Percentiles rank a stretch among this genome's conserved stretches.
Evolutionary conservation across 2,888 invertebrate species (phyloP).

Genomic region (Oligia fasciuncula): DNA sequence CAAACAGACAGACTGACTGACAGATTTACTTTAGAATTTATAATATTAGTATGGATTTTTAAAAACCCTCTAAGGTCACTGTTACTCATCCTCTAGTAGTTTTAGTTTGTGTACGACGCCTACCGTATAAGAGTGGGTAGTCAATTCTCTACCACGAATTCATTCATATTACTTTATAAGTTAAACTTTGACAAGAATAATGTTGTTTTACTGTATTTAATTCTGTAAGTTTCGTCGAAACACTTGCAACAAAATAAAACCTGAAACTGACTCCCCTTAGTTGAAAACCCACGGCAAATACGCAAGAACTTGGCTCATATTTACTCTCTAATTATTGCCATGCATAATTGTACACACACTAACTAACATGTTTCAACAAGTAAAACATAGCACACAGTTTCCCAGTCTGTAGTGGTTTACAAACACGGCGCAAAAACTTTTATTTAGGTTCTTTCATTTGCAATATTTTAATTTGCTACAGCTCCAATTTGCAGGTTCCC

Average conservation of each 20-base stretch:
- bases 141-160: slow-evolving; percentile 1
- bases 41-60: too few species aligned
- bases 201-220: not conserved
- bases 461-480: slow-evolving; percentile 20
- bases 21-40: too few species aligned
- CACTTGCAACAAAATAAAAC: not conserved
- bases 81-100: not conserved
- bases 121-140: not conserved
- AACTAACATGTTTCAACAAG: slow-evolving; percentile 7
- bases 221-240: not conserved
- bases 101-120: not conserved
- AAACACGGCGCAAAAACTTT: slow-evolving; percentile 10
- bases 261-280: too few species aligned
- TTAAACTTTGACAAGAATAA: slow-evolving; percentile 23
- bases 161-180: slow-evolving; percentile 18
- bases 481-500: not conserved
- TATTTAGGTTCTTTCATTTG: slow-evolving; percentile 6
- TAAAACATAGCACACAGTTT: slow-evolving; percentile 18
- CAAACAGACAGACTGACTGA: too few species aligned
- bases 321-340: slow-evolving; percentile 9
- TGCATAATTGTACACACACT: slow-evolving; percentile 4
- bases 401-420: not conserved
- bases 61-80: not conserved
- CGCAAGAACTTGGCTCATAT: not conserved
- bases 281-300: slow-evolving; percentile 1